phyloP scores from a whole-genome alignment of 2,113 vertebrate genomes.

The Naja naja region DNA sequence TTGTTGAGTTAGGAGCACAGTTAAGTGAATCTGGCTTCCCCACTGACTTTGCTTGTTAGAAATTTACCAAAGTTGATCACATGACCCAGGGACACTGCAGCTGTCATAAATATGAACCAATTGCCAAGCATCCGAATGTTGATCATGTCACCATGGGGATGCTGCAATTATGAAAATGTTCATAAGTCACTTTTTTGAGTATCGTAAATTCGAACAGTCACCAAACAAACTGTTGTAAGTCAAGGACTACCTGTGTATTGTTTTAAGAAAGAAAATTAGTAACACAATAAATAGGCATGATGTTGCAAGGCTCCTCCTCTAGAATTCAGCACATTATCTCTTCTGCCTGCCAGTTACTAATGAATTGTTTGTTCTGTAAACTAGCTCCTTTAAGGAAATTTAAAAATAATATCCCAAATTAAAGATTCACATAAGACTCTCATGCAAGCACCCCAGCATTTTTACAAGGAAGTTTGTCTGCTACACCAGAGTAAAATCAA shows the following conservation, averaged over 20 bases:
- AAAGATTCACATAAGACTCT: not conserved
- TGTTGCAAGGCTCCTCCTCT: not conserved
- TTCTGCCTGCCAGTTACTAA: not conserved
- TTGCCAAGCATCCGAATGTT: not conserved
- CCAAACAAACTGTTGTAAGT: not conserved
- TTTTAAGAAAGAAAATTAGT: not conserved
- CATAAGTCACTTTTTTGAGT: not conserved
- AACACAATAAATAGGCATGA: not conserved
- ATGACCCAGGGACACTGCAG: no score
- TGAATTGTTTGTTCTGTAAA: not conserved
- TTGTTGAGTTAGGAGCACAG: no score
- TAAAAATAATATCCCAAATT: not conserved
- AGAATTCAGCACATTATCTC: not conserved
- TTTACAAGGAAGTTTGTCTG: not conserved
- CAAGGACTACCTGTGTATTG: not conserved
- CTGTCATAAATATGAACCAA: no score
- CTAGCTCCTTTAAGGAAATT: not conserved
- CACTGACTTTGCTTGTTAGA: no score
- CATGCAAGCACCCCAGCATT: not conserved
- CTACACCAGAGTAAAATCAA: not conserved
- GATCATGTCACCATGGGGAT: not conserved
- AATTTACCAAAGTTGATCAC: no score
- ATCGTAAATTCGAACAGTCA: not conserved
- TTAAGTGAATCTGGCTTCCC: no score
- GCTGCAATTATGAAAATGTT: not conserved